Conservation (phyloP, 2,888 invertebrate genomes). For the Ophonus ardosiacus region DNA sequence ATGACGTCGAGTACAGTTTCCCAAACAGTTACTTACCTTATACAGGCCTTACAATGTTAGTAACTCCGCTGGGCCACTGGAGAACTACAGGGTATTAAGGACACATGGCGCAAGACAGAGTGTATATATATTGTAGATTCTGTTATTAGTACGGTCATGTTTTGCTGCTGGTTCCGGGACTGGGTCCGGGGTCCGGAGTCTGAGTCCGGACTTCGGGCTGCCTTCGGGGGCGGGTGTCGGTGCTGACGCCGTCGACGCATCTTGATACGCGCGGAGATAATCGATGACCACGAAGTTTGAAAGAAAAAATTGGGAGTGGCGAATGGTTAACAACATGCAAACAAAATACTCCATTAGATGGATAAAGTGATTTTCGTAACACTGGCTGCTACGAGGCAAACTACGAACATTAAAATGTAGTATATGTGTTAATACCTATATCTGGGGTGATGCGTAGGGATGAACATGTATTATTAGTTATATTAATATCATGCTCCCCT, state of each 20-base stretch:
- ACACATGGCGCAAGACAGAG: slow-evolving; percentile 74
- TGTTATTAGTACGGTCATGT: slow-evolving; percentile 69
- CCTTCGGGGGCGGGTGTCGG: neutral
- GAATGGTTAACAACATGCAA: neutral
- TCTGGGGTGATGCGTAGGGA: no score
- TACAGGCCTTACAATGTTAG: neutral
- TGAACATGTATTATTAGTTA: no score
- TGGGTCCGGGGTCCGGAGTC: slow-evolving; percentile 17
- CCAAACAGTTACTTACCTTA: neutral
- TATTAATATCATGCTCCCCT: no score
- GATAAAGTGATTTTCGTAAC: neutral
- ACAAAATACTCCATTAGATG: neutral
- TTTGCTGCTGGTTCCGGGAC: slow-evolving; percentile 64
- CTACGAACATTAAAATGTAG: neutral
- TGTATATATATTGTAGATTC: slow-evolving; percentile 71
- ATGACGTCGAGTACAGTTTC: slow-evolving; percentile 40
- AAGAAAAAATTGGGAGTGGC: slow-evolving; percentile 3
- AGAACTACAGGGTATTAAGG: slow-evolving; percentile 70
- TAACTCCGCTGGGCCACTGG: slow-evolving; percentile 26
- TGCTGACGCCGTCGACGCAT: slow-evolving; percentile 29
- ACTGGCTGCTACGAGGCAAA: neutral
- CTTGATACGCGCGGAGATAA: slow-evolving; percentile 9
- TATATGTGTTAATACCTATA: no score
- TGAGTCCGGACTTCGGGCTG: neutral
- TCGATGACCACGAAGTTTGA: neutral